These are phyloP conservation scores for Chunga burmeisteri DNA, from an alignment of 2,113 vertebrate genomes.

Conservation along the genomic window DNA sequence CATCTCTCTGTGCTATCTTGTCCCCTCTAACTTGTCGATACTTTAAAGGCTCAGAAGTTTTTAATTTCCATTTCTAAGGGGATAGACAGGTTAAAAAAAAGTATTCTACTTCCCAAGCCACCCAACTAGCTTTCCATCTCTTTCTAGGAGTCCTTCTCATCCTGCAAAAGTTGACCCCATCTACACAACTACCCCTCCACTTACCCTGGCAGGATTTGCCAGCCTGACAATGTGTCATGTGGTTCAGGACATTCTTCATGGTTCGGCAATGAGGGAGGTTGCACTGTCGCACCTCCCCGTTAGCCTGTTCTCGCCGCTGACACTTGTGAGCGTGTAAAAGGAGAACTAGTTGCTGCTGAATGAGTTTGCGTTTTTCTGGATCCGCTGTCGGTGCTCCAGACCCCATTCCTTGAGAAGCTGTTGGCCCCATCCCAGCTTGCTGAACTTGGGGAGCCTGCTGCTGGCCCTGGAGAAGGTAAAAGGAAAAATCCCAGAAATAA, in stretches of 20 bases:
- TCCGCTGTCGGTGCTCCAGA: slow-evolving; percentile 92
- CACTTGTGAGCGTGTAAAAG: slow-evolving; percentile 97
- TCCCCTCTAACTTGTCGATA: neutral
- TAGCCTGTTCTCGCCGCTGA: slow-evolving; percentile 95
- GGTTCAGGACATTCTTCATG: slow-evolving; percentile 99
- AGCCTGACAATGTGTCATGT: slow-evolving; percentile 99
- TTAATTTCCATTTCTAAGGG: neutral
- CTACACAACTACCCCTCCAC: slow-evolving; percentile 8
- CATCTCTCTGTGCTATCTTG: neutral
- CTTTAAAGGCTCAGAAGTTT: neutral
- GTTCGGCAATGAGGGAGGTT: slow-evolving; percentile 97
- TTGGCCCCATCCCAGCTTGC: slow-evolving; percentile 82
- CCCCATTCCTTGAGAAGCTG: slow-evolving; percentile 82
- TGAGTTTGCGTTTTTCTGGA: slow-evolving; percentile 96
- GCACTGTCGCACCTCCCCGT: slow-evolving; percentile 93
- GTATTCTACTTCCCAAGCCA: neutral
- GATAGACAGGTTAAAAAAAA: neutral
- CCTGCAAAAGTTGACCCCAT: neutral
- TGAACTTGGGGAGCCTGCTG: slow-evolving; percentile 77
- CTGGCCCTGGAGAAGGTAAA: slow-evolving; percentile 62
- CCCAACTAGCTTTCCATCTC: neutral
- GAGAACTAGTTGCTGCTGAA: slow-evolving; percentile 97
- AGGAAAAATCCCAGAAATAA: neutral
- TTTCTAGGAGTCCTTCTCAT: neutral
- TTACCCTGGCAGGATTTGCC: slow-evolving; percentile 98